Evolutionary conservation across 1,140 invertebrate species (phyloP), one percentile per base, ranked within the genome.

Genomic region (Tenebrio molitor): DNA sequence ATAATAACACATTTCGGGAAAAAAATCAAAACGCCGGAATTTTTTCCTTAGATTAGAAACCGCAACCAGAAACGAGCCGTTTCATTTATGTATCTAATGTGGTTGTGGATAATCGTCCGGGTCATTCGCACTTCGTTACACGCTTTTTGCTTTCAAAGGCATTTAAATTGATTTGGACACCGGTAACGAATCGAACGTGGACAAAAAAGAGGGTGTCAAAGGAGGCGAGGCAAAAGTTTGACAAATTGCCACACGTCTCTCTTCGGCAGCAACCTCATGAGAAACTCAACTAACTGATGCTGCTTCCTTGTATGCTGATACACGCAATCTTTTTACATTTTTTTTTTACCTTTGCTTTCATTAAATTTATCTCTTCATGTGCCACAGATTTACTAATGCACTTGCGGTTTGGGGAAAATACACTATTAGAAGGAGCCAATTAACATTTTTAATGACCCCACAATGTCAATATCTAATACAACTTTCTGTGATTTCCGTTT

Each of bases 161-260:
- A 66, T 66, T 66, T 66, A 66, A 66, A 66, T 66, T 66, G 62
- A 65, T 65, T 65, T 65, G 63, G 39, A 65, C 63, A 42, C 33
- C 23, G 36, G 21, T 41, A 66, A 66, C 64, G 36, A 25, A 66
- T 66, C 64, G 64, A 42, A 66, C 23, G 36, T 36, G 6, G 17
- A 66, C 64, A 66, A 66, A 66, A 66, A 66, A 41, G 36, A 44
- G 64, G 41, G 23, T 66, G 36, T 66, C 64, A 66, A 66, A 66
- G 64, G 19, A 19, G 63, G 41, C 39, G 39, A 44, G 39, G 36
- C 39, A 44, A 66, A 66, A 66, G 1, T 66, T 66, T 66, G 64
- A 66, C 64, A 66, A 66, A 66, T 66, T 66, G 41, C 64, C 64
- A 42, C 64, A 66, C 64, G 64, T 66, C 64, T 42, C 36, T 58